Evolutionary conservation across 2,888 invertebrate species (phyloP), one percentile per base, ranked within the genome.

Genomic region (Cephus pygmeus): DNA sequence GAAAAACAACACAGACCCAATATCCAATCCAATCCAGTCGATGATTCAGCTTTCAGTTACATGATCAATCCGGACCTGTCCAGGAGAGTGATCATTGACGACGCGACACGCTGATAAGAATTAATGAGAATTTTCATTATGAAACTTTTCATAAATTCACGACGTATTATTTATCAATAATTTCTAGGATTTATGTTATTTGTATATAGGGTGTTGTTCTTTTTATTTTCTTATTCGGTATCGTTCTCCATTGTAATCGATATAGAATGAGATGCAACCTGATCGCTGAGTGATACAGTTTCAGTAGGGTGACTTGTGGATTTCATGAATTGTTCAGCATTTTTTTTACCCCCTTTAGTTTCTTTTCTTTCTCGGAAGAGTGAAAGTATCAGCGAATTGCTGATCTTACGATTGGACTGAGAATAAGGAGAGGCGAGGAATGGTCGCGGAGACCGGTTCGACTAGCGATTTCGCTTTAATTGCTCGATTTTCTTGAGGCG

Each of bases 401-500:
- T 23, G 56, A 23, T 56, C 23, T 56, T 56, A 56, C 56, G 23
- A 23, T 56, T 23, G 56, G 15, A 9, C 23, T 56, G 23, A 56
- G 56, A 56, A 56, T 56, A 56, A 23, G 56, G 56, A 56, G 56
- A 56, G 56, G 23, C 9, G 56, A 56, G 56, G 56, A 56, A 56
- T 56, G 56, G 56, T 56, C 56, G 23, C 23, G 23, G 56, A 23
- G 56, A 56, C 56, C 56, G 56, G 56, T 56, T 56, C 6, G 56
- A 56, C 56, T 23, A 56, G 56, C 56, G 56, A 56, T 56, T 56
- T 56, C 56, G 56, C 56, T 56, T 56, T 78, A 79, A 79, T 78
- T 75, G 73, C 69, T 31, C 73, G 36, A 75, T 76, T 80, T 69
- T 76, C 73, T 77, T 69, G 75, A 69, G 23, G 56, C 56, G 56